Percentiles rank a stretch among this genome's conserved stretches.
phyloP scores from a whole-genome alignment of 2,113 vertebrate genomes.

The Noctilio leporinus region DNA sequence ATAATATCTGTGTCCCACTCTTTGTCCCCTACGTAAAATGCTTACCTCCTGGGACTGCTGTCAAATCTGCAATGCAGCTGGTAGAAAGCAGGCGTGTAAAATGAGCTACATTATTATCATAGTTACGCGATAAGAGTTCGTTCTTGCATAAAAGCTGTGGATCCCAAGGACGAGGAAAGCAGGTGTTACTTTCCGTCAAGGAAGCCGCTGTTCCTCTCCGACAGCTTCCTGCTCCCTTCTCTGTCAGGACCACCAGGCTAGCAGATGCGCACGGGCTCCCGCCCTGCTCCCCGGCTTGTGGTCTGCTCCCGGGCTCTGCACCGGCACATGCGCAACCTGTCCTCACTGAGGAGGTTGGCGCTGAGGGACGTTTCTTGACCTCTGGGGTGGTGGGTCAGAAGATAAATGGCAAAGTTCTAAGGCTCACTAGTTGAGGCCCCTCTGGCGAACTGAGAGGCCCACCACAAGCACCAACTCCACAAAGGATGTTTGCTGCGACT shows the following conservation, averaged over 20 bases:
- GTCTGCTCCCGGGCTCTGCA: fast-evolving
- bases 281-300: too few species aligned
- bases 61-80: fast-evolving
- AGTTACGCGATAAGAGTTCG: neutral
- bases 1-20: neutral
- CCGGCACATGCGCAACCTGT: fast-evolving
- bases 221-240: neutral
- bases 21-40: neutral
- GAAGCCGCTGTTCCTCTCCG: neutral
- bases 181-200: fast-evolving
- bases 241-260: fast-evolving
- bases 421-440: neutral
- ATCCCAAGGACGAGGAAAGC: neutral
- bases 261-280: fast-evolving
- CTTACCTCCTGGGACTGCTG: neutral
- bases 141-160: neutral
- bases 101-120: neutral
- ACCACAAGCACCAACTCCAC: neutral
- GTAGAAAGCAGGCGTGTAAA: neutral
- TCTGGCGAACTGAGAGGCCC: neutral
- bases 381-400: fast-evolving
- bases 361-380: fast-evolving
- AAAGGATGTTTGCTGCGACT: neutral
- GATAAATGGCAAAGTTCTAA: neutral
- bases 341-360: fast-evolving